phyloP scores from a whole-genome alignment of 2,797 vertebrate species.

The Lepus oiostolus region DNA sequence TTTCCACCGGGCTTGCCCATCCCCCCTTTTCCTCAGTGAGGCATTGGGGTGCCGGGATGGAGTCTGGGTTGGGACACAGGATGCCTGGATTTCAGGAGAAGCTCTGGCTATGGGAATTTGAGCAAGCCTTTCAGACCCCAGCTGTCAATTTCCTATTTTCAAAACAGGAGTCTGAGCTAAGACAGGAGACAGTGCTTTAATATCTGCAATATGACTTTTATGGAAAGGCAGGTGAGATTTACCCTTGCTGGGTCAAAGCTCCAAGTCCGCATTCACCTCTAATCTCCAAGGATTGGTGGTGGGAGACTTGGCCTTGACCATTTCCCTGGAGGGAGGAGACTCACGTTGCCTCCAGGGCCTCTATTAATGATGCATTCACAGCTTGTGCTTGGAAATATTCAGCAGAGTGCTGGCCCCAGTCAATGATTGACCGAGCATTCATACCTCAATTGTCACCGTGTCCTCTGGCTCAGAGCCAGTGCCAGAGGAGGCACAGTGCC shows the following conservation, averaged over 20 bases:
- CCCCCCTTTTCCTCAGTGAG: not conserved
- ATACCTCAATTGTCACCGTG: constrained; percentile 53
- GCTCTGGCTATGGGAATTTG: not conserved
- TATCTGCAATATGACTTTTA: not conserved
- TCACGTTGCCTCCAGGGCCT: not conserved
- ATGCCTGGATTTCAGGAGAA: not conserved
- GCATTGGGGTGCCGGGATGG: not conserved
- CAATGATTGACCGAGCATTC: constrained; percentile 68
- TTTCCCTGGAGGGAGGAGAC: not conserved
- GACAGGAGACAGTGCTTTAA: not conserved
- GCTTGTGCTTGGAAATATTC: constrained; percentile 32
- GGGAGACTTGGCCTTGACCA: not conserved
- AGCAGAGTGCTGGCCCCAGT: not conserved
- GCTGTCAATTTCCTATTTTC: not conserved
- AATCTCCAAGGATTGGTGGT: not conserved
- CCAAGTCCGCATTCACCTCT: not conserved
- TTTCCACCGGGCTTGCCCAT: not conserved
- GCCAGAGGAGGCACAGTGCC: not conserved
- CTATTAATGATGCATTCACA: constrained; percentile 38
- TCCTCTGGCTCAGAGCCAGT: constrained; percentile 56
- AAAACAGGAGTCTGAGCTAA: not conserved
- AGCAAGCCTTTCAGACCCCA: not conserved
- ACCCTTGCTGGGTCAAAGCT: constrained; percentile 46
- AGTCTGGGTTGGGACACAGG: not conserved
- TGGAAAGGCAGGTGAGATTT: not conserved